Conservation (phyloP, 2,888 invertebrate genomes). For the Scaptomyza caliginosa region DNA sequence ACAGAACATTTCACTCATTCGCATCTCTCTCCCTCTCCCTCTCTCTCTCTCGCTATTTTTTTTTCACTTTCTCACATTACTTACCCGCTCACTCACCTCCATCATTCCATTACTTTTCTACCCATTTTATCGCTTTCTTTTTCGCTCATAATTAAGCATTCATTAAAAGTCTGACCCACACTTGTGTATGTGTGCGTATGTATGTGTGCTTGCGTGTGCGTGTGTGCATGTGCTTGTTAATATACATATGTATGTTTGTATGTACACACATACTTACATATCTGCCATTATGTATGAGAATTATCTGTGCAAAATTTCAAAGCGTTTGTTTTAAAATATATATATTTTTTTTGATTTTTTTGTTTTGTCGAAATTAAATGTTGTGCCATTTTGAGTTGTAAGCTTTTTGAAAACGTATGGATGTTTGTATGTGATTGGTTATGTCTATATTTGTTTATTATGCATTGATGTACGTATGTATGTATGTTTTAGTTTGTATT, state of each 20-base stretch:
- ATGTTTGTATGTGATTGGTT: conserved; percentile 5
- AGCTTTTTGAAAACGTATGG: not conserved
- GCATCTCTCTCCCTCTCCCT: conserved; percentile 23
- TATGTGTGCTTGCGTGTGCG: conserved; percentile 12
- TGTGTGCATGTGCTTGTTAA: too few species aligned
- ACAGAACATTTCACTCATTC: conserved; percentile 20
- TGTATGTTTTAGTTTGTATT: not conserved
- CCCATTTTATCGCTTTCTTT: not conserved
- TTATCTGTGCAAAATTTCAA: not conserved
- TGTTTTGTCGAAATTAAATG: not conserved
- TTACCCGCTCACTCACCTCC: not conserved
- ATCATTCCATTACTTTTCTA: too few species aligned
- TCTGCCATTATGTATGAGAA: conserved; percentile 7
- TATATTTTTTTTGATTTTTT: conserved; percentile 1
- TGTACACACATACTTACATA: conserved; percentile 9
- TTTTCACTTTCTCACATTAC: not conserved
- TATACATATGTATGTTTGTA: conserved; percentile 30
- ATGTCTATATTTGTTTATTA: not conserved
- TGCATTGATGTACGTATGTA: conserved; percentile 20
- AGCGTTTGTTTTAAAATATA: too few species aligned
- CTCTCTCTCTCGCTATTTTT: not conserved
- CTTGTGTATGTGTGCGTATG: conserved; percentile 27
- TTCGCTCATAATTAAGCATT: not conserved
- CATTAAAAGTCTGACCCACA: conserved; percentile 33
- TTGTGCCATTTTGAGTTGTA: conserved; percentile 23